Evolutionary conservation across 2,113 vertebrate species (phyloP).

Genomic region (Romanogobio albipinnatus): DNA sequence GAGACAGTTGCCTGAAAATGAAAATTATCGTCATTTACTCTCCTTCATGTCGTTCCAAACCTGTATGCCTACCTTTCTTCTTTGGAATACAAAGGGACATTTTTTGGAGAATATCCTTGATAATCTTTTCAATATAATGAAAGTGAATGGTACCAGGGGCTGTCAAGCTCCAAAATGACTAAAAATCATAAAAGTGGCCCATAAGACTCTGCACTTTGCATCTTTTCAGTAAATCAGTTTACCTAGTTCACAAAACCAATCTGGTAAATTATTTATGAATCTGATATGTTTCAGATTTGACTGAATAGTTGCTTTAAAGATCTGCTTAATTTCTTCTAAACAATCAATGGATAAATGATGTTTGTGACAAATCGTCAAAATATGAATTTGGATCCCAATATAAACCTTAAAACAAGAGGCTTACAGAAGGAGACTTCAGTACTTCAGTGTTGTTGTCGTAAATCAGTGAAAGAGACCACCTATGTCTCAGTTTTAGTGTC

Average conservation of each 20-base stretch:
- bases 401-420: neutral
- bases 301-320: neutral
- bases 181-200: neutral
- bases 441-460: neutral
- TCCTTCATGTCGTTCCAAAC: neutral
- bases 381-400: neutral
- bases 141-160: neutral
- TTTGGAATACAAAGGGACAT: neutral
- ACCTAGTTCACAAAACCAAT: neutral
- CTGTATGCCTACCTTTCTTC: neutral
- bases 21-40: neutral
- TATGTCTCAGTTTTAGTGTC: constrained; percentile 39
- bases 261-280: neutral
- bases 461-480: constrained; percentile 44
- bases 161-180: neutral
- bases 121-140: neutral
- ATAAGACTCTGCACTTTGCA: too few relatives aligned
- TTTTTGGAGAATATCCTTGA: neutral
- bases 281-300: neutral
- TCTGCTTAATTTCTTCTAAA: neutral
- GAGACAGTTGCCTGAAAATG: neutral
- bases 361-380: neutral
- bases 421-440: constrained; percentile 1
- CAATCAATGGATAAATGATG: neutral
- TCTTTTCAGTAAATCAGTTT: too few relatives aligned